Percentiles rank a stretch among this genome's conserved stretches.
phyloP scores from a whole-genome alignment of 2,888 invertebrate genomes.

The Bembecia ichneumoniformis region DNA sequence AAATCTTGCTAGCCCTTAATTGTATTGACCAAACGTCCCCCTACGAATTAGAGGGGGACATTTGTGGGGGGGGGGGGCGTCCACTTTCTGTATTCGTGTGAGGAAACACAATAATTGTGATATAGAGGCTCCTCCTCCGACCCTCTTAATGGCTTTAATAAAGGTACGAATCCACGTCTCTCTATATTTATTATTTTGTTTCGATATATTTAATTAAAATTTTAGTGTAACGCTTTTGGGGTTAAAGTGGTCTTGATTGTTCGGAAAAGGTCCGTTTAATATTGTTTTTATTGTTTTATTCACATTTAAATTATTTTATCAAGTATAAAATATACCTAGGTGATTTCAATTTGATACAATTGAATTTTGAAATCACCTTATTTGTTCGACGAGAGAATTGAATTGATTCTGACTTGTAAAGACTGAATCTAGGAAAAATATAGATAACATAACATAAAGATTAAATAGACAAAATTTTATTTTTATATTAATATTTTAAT shows the following conservation, averaged over 20 bases:
- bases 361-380: background rate
- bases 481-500: no score
- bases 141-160: slow-evolving; percentile 68
- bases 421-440: no score
- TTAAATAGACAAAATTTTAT: no score
- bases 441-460: no score
- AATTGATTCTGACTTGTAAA: no score
- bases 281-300: slow-evolving; percentile 4
- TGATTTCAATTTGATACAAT: background rate
- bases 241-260: slow-evolving; percentile 3
- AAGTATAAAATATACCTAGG: background rate
- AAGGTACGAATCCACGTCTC: slow-evolving; percentile 62
- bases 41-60: slow-evolving; percentile 23
- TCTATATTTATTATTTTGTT: slow-evolving; percentile 66
- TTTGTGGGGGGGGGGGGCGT: slow-evolving; percentile 11
- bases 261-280: background rate
- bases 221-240: slow-evolving; percentile 31
- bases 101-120: slow-evolving; percentile 57
- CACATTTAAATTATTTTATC: slow-evolving; percentile 4
- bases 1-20: slow-evolving; percentile 66
- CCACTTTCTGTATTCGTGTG: slow-evolving; percentile 35
- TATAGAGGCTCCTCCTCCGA: slow-evolving; percentile 35
- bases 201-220: slow-evolving; percentile 69
- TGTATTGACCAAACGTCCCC: slow-evolving; percentile 60
- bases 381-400: no score